Base-by-base conservation (phyloP, 2,113 vertebrate species). In the Pogonocichla stellata region DNA sequence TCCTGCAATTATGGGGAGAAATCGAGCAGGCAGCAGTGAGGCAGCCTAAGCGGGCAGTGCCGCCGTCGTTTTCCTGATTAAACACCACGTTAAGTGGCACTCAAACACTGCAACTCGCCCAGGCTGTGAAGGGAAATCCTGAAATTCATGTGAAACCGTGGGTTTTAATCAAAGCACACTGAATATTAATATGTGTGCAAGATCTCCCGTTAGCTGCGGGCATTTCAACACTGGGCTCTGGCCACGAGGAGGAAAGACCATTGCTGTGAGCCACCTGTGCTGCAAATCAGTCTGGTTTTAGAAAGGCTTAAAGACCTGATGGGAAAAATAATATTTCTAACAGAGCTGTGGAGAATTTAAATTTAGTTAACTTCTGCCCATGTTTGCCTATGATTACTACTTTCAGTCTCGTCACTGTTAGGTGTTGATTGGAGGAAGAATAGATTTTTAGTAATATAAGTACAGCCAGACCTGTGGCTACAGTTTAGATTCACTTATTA, bases 1-100 rank as follows among this genome's bases (percentile, higher is more conserved):
- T 97, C 98, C 97, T 97, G 82, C 97, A 98, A 98, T 98, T 98
- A 98, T 98, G 95, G 97, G 97, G 97, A 95, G 97, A 97, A 98
- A 98, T 98, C 43, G 97, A 98, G 98, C 97, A 94, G 95, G 97
- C 98, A 96, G 97, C 97, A 95, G 93, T 93, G 80, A 95, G 96
- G 93, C 95, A 95, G 94, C 96, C 96, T 96, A 78, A 97, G 97
- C 88, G 96, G 97, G 94, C 95, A 78, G 93, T 67, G 95, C 98
- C 94, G 96, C 94, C 24, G 94, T 54, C 86, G 96, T 96, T 97
- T 88, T 97, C 95, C 98, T 98, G 98, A 98, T 98, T 98, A 98
- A 98, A 98, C 97, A 96, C 96, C 96, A 81, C 91, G 93, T 98
- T 98, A 98, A 98, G 98, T 97, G 95, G 95, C 95, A 92, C 94